These are phyloP conservation scores for Gopherus flavomarginatus DNA, from an alignment of 2,113 vertebrate genomes.

Conservation along the genomic window DNA sequence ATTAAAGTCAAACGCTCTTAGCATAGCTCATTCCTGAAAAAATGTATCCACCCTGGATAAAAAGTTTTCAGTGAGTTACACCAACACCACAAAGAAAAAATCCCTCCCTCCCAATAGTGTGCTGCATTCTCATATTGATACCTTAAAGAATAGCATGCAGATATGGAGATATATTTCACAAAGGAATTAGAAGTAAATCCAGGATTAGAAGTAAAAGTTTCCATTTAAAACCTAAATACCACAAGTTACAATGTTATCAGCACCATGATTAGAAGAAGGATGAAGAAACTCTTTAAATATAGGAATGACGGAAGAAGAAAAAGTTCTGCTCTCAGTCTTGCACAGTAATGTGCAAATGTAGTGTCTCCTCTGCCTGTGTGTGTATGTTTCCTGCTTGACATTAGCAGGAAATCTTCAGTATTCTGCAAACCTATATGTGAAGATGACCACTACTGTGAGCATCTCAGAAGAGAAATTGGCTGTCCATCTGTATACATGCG, in stretches of 20 bases:
- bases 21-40: conserved; percentile 9
- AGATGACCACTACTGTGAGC: not conserved
- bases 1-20: conserved; percentile 28
- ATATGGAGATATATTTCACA: conserved; percentile 7
- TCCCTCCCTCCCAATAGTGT: conserved; percentile 2
- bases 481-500: not conserved
- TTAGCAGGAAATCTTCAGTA: not conserved
- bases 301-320: not conserved
- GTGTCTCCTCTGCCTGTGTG: not conserved
- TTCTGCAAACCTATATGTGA: no score
- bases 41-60: conserved; percentile 17
- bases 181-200: not conserved
- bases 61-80: not conserved
- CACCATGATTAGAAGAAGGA: not conserved
- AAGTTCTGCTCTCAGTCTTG: not conserved
- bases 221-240: not conserved
- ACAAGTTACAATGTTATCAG: not conserved
- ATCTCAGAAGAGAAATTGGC: not conserved
- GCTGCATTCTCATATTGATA: not conserved
- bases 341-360: not conserved
- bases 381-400: not conserved
- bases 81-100: conserved; percentile 28
- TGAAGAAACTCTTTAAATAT: not conserved
- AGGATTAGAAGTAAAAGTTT: not conserved
- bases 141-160: not conserved